Evolutionary conservation across 2,797 vertebrate genomes (phyloP), one percentile per base, ranked within the genome.

Genomic region (Rhadinocentrus ornatus): DNA sequence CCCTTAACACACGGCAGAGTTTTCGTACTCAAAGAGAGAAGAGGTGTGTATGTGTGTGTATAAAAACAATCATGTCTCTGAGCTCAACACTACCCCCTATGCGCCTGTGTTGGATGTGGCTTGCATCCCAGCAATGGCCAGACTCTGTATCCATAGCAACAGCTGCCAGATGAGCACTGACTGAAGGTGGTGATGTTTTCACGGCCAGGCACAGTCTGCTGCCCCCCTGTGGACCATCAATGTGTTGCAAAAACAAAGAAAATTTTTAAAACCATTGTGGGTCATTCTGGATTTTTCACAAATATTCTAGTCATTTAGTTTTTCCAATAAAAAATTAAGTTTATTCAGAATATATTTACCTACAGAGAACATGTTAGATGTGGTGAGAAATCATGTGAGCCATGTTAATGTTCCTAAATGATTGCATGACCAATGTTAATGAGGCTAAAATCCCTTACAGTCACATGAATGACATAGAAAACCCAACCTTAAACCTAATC

Each of bases 121-220:
- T 89, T 88, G 85, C 83, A 84, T 91, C 83, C 91, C 86, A 82
- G 81, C 80, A 73, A 77, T 80, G 84, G 79, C 83, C 73, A 6
- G 62, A 79, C 85, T 81, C 79, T 81, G 89, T 95, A 89, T 71
- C 93, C 90, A 95, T 93, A 82, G 92, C 88, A 95, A 95, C 94
- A 81, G 80, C 89, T 83, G 85, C 86, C 71, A 85, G 84, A 89
- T 82, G 86, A 89, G 80, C 56, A 63, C 56, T 68, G 70, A 72
- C 71, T 73, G 74, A 69, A 65, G 74, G 75, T 54, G 55, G 63
- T 34, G 68, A 58, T 62, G 63, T 58, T 48, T n/a, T 83, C 35
- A 59, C 63, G 80, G 75, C 52, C 44, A 62, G 65, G 29, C 78
- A 69, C 78, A 53, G 72, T 90, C 72, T 93, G 90, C 89, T 85